Conservation (phyloP, 2,888 invertebrate species). For the Eucera pruinosa region DNA sequence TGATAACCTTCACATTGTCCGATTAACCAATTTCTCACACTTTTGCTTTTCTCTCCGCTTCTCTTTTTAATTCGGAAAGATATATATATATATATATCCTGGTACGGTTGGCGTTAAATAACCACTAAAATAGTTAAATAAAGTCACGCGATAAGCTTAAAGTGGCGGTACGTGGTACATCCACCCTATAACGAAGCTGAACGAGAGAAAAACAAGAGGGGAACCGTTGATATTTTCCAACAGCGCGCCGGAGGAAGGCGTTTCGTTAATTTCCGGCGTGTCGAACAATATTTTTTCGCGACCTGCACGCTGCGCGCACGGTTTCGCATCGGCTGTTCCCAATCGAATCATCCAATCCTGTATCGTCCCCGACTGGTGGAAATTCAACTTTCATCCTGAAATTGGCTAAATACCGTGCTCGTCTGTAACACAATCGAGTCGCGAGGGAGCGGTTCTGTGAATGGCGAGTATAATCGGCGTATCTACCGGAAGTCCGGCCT, state of each 20-base stretch:
- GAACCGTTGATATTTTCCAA: neutral
- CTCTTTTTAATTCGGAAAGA: too few relatives aligned
- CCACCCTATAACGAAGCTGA: neutral
- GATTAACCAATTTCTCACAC: too few relatives aligned
- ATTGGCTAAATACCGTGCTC: constrained; percentile 59
- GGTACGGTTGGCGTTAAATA: too few relatives aligned
- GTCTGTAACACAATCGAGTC: constrained; percentile 66
- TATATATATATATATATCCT: too few relatives aligned
- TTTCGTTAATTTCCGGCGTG: constrained; percentile 46
- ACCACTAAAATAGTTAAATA: too few relatives aligned
- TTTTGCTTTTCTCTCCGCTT: too few relatives aligned
- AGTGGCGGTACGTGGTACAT: too few relatives aligned
- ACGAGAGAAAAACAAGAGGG: neutral
- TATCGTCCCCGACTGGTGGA: constrained; percentile 37
- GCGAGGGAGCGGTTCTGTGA: constrained; percentile 70
- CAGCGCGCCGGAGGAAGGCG: constrained; percentile 6
- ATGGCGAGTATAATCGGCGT: constrained; percentile 77
- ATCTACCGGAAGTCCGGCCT: constrained; percentile 84
- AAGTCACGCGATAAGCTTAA: neutral
- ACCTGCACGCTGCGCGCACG: neutral
- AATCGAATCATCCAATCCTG: constrained; percentile 48
- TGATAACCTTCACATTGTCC: too few relatives aligned
- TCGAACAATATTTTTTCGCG: constrained; percentile 38
- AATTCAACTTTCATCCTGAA: constrained; percentile 63
- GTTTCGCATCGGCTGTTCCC: constrained; percentile 38